These are phyloP conservation scores for Adoxophyes honmai DNA, from an alignment of 1,140 invertebrate genomes.

Conservation along the genomic window DNA sequence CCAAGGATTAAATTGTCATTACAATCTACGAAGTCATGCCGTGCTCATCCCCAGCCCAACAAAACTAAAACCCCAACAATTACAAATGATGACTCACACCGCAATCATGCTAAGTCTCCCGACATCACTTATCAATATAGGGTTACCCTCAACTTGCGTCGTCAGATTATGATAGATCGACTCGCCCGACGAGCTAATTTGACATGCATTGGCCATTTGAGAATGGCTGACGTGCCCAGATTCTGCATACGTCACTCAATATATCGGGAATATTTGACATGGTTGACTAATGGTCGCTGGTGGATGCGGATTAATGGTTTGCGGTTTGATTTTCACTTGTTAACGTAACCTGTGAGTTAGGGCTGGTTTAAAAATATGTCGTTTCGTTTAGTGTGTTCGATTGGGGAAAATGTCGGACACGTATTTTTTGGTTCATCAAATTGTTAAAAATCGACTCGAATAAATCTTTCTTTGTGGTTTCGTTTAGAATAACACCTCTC, in stretches of 20 bases:
- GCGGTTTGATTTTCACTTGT: background rate
- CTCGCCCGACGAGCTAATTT: background rate
- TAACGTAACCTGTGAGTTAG: background rate
- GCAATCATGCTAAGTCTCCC: background rate
- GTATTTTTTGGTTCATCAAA: too few relatives aligned
- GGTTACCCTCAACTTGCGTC: background rate
- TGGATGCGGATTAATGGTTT: background rate
- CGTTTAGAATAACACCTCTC: too few relatives aligned
- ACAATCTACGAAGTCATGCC: background rate
- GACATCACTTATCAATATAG: slow-evolving; percentile 14
- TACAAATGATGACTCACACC: background rate
- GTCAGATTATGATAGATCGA: slow-evolving; percentile 10
- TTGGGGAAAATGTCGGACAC: background rate
- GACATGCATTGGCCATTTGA: slow-evolving; percentile 10
- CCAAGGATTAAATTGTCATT: too few relatives aligned
- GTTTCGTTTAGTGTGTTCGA: background rate
- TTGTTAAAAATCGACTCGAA: background rate
- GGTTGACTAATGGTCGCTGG: background rate
- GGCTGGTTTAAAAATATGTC: background rate
- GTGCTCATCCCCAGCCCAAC: background rate
- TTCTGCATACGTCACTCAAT: background rate
- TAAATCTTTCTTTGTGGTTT: too few relatives aligned
- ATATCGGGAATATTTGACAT: background rate
- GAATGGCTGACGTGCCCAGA: background rate
- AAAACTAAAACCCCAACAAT: slow-evolving; percentile 1